Evolutionary conservation across 2,797 vertebrate genomes (phyloP).

Genomic region (Rhynchonycteris naso): DNA sequence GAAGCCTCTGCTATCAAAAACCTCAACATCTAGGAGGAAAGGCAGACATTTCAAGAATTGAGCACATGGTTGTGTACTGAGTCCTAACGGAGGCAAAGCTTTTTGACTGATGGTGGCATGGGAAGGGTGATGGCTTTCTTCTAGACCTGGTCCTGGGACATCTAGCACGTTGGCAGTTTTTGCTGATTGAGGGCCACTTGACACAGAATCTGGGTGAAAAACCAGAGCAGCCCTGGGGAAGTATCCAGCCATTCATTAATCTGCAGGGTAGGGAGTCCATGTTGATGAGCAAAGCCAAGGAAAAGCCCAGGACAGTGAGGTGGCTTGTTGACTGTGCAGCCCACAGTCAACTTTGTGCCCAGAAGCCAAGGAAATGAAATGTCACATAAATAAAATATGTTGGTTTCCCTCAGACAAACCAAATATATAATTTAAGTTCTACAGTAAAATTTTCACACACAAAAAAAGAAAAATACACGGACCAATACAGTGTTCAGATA

Average conservation of each 20-base stretch:
- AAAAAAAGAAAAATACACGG: not conserved
- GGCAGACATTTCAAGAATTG: not conserved
- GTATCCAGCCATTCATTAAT: not conserved
- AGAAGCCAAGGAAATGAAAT: slow-evolving; percentile 63
- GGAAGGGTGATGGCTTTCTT: not conserved
- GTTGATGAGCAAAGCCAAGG: not conserved
- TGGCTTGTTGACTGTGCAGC: not conserved
- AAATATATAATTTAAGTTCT: slow-evolving; percentile 46
- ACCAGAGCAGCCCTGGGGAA: not conserved
- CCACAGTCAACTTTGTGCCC: not conserved
- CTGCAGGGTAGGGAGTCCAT: not conserved
- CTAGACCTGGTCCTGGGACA: not conserved
- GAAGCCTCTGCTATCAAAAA: not conserved
- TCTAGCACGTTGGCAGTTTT: not conserved
- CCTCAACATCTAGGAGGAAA: not conserved
- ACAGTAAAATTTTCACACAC: not conserved
- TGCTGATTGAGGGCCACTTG: not conserved
- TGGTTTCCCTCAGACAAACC: slow-evolving; percentile 45
- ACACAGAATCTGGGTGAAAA: not conserved
- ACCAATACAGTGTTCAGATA: not conserved
- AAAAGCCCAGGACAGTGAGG: not conserved
- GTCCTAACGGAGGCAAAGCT: not conserved
- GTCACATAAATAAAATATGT: slow-evolving; percentile 34
- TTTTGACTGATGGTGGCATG: not conserved
- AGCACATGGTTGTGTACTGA: not conserved